phyloP scores from a whole-genome alignment of 2,888 invertebrate genomes.

The Eupithecia exiguata region DNA sequence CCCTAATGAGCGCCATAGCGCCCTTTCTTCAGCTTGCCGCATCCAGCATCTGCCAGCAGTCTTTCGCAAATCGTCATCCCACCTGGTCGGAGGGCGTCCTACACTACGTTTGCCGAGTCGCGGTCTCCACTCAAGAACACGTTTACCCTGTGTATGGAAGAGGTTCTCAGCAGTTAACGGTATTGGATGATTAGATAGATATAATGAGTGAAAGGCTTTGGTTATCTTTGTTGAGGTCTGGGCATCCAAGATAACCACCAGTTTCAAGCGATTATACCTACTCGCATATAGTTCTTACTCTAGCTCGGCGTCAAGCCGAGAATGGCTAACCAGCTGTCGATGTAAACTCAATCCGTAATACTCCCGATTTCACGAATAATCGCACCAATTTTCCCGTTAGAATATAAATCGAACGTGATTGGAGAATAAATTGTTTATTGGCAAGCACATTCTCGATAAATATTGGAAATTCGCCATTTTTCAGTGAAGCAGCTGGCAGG shows the following conservation, averaged over 20 bases:
- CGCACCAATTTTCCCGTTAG: constrained; percentile 24
- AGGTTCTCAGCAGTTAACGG: neutral
- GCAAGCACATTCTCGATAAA: constrained; percentile 36
- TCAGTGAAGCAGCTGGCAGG: constrained; percentile 2
- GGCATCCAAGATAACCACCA: neutral
- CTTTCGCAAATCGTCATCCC: too few species aligned
- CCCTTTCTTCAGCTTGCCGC: too few species aligned
- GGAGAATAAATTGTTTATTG: constrained; percentile 39
- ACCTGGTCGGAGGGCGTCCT: too few species aligned
- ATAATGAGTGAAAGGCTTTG: neutral
- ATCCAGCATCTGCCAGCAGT: too few species aligned
- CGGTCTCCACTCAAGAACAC: too few species aligned
- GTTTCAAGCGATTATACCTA: neutral
- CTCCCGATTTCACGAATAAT: constrained; percentile 31
- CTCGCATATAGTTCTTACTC: neutral
- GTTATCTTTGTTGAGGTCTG: neutral
- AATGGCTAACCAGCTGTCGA: neutral
- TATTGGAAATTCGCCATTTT: constrained; percentile 21
- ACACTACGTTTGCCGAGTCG: too few species aligned
- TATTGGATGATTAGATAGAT: neutral
- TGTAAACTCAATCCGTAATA: neutral
- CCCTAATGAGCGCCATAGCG: too few species aligned
- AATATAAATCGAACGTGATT: constrained; percentile 31
- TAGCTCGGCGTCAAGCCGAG: neutral
- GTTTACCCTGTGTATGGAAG: neutral